Percentiles rank a stretch among this genome's conserved stretches.
Conservation (phyloP, 2,113 vertebrate species). For the Misgurnus anguillicaudatus region DNA sequence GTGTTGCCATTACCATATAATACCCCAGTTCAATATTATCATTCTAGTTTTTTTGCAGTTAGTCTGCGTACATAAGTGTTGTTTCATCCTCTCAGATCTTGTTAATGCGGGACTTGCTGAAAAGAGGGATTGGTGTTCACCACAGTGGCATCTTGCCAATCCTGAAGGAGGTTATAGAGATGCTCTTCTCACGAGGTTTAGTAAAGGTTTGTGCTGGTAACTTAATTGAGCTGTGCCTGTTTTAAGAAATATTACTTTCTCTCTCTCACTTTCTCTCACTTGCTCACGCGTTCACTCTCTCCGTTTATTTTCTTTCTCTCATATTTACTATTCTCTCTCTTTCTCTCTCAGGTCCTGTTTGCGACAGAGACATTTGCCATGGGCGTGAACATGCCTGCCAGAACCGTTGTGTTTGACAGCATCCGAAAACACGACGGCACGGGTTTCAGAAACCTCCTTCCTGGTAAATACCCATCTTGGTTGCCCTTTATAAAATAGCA, state of each 20-base stretch:
- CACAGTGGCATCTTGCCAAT: slow-evolving; percentile 93
- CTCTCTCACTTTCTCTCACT: too few species aligned
- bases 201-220: slow-evolving; percentile 68
- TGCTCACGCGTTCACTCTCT: too few species aligned
- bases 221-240: not conserved
- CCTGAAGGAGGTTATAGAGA: slow-evolving; percentile 92
- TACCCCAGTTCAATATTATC: too few species aligned
- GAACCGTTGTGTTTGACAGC: slow-evolving; percentile 90
- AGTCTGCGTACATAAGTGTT: not conserved
- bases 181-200: slow-evolving; percentile 88
- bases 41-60: not conserved
- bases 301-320: not conserved
- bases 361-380: slow-evolving; percentile 93
- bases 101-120: slow-evolving; percentile 84
- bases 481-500: not conserved
- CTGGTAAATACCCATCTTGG: slow-evolving; percentile 67
- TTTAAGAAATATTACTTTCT: too few species aligned
- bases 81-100: slow-evolving; percentile 72
- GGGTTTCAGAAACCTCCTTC: slow-evolving; percentile 86
- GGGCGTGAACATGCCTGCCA: slow-evolving; percentile 93
- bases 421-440: slow-evolving; percentile 89
- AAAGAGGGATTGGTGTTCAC: slow-evolving; percentile 86
- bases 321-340: not conserved
- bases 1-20: too few species aligned
- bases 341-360: slow-evolving; percentile 81